These are phyloP conservation scores for Zaprionus lachaisei DNA, from an alignment of 1,140 invertebrate genomes.

Conservation along the genomic window DNA sequence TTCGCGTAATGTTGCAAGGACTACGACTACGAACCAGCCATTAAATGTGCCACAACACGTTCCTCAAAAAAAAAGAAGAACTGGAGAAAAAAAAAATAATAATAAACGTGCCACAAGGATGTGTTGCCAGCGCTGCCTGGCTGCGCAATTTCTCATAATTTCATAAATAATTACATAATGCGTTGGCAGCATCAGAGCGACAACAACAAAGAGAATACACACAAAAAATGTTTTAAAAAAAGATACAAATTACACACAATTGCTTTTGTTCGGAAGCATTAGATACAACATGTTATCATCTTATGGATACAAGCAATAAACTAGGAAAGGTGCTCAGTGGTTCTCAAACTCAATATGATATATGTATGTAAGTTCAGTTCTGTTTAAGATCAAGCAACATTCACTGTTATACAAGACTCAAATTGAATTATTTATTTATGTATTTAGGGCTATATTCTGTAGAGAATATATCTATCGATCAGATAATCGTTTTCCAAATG, in stretches of 20 bases:
- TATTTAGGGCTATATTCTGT: no score
- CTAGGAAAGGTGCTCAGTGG: background rate
- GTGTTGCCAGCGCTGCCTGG: background rate
- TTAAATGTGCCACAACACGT: constrained; percentile 72
- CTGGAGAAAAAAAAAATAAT: background rate
- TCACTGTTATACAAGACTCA: no score
- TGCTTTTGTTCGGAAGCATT: constrained; percentile 2
- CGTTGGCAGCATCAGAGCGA: constrained; percentile 63
- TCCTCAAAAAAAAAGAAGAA: constrained; percentile 26
- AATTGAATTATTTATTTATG: no score
- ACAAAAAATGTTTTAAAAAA: constrained; percentile 24
- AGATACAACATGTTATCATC: background rate
- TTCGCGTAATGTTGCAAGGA: constrained; percentile 54
- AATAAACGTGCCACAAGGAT: constrained; percentile 6
- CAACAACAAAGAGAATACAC: constrained; percentile 28
- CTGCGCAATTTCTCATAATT: constrained; percentile 73
- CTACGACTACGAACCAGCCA: constrained; percentile 54
- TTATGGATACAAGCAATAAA: background rate
- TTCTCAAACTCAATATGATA: background rate
- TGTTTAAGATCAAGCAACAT: no score
- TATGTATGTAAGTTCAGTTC: no score
- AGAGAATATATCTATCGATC: no score
- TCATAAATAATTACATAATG: constrained; percentile 81
- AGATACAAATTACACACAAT: constrained; percentile 30
- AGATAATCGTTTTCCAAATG: no score